Evolutionary conservation across 2,113 vertebrate genomes (phyloP).

Genomic region (Platysteira castanea): DNA sequence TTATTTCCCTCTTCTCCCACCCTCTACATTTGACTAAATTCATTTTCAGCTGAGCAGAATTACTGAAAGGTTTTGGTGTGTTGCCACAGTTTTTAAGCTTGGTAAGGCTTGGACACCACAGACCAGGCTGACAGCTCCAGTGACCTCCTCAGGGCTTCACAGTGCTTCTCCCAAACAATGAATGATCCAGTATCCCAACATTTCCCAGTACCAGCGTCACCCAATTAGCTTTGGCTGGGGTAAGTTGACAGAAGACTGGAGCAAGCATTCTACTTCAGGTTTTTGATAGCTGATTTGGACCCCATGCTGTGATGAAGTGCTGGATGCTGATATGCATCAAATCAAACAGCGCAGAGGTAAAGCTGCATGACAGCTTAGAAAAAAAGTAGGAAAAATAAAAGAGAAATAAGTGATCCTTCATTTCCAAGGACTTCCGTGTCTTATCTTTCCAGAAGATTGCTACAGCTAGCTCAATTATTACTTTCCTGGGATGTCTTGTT

Average conservation of each 20-base stretch:
- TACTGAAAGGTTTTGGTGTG: neutral
- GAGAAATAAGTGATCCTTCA: constrained; percentile 45
- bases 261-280: neutral
- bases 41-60: neutral
- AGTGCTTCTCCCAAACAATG: fast-evolving
- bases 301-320: constrained; percentile 8
- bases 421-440: constrained; percentile 40
- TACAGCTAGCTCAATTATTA: constrained; percentile 67
- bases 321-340: constrained; percentile 10
- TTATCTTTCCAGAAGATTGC: constrained; percentile 58
- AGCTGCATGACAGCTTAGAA: neutral
- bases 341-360: constrained; percentile 10
- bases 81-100: neutral
- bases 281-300: constrained; percentile 31
- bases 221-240: neutral
- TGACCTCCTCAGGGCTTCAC: neutral
- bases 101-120: neutral
- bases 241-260: neutral
- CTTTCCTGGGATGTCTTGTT: constrained; percentile 73
- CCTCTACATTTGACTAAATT: neutral
- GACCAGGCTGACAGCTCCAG: neutral
- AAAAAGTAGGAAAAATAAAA: constrained; percentile 21
- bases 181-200: neutral
- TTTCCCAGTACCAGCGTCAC: neutral
- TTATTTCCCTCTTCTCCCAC: neutral